Conservation (phyloP, 2,113 vertebrate genomes). For the Atrichornis clamosus region DNA sequence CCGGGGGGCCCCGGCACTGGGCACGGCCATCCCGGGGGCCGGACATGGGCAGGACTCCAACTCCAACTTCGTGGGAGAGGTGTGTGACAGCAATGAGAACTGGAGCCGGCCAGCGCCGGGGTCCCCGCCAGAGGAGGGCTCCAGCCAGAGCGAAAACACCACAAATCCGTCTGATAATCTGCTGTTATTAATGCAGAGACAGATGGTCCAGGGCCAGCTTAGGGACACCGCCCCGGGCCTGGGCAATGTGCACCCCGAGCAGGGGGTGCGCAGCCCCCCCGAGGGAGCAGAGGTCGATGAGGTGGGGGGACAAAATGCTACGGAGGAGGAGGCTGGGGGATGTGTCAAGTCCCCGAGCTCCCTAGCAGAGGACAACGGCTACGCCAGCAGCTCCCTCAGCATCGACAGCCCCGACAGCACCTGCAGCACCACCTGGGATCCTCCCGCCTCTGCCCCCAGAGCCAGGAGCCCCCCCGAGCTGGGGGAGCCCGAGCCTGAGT, state of each 20-base stretch:
- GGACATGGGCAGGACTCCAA: conserved; percentile 82
- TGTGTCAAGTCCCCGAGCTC: conserved; percentile 69
- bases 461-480: background rate
- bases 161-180: conserved; percentile 52
- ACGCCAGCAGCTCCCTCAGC: conserved; percentile 84
- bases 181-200: conserved; percentile 65
- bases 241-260: background rate
- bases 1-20: background rate
- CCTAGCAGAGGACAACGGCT: conserved; percentile 81
- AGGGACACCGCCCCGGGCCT: background rate
- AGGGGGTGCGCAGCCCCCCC: conserved; percentile 79
- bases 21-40: background rate
- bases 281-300: conserved; percentile 83
- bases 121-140: background rate
- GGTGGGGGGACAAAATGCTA: background rate
- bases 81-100: conserved; percentile 85
- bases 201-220: conserved; percentile 41
- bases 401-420: conserved; percentile 72
- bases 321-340: conserved; percentile 10
- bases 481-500: background rate
- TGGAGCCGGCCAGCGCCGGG: conserved; percentile 74
- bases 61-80: conserved; percentile 86
- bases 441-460: background rate
- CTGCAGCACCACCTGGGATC: conserved; percentile 57
- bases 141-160: conserved; percentile 20